Evolutionary conservation across 2,888 invertebrate species (phyloP), one percentile per base, ranked within the genome.

Genomic region (Eretmocerus hayati): DNA sequence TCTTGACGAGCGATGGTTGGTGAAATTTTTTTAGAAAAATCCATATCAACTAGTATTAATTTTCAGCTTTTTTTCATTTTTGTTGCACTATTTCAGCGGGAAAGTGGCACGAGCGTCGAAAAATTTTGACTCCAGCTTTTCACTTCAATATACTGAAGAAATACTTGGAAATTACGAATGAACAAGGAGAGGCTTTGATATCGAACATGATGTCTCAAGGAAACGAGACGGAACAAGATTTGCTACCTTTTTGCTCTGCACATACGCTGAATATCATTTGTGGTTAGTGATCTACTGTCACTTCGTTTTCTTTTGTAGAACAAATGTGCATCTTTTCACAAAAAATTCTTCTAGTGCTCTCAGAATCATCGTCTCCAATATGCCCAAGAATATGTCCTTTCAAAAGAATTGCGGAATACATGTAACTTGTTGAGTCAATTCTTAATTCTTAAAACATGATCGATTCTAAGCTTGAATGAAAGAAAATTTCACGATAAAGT

Each of bases 121-220:
- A 48, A 42, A 49, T 51, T 8, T 46, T 55, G 18, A 49, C 55
- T 9, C 49, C 49, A 2, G 45, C 47, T 4, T 56, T 56, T 42
- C 56, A 56, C 19, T 56, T 54, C n/a, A 52, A 42, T 15, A 39
- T 56, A 18, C 22, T 54, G 20, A 37, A 48, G 33, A 50, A 48
- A 26, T 53, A 54, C 23, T 26, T 56, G 40, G 30, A 48, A 16
- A 43, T 50, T 6, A 48, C 48, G 5, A 33, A 37, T 5, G 37
- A 48, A 6, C 35, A 48, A 9, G 38, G 26, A 23, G 9, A 48
- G 0, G 48, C 23, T 3, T 1, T 32, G 9, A 18, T 48, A 5
- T 5, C 5, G 9, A 15, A 43, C 6, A 8, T 32, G 9, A 31
- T 16, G 31, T 9, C 21, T 1, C 19, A 33, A 19, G 41, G 30